Conservation (phyloP, 53 echinoderm and acorn worm species). For the Stichopus horrens region DNA sequence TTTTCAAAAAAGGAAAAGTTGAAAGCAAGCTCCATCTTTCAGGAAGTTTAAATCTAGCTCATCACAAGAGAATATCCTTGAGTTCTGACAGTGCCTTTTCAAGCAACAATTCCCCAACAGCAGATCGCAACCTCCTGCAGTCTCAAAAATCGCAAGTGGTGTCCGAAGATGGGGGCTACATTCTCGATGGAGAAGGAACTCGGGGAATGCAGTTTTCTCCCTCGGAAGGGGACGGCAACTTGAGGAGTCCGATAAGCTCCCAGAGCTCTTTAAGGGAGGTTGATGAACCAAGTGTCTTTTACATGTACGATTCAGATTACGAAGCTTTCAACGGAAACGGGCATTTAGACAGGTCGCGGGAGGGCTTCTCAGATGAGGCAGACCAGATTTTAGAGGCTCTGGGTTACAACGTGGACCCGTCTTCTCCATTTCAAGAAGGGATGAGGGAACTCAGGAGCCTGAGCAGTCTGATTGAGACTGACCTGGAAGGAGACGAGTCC, state of each 20-base stretch:
- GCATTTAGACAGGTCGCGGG: background rate
- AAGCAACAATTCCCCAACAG: slow-evolving; percentile 39
- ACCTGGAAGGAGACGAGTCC: slow-evolving; percentile 5
- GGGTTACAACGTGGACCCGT: slow-evolving; percentile 49
- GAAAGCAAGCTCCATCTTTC: background rate
- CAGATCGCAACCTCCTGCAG: slow-evolving; percentile 20
- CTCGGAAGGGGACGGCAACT: slow-evolving; percentile 38
- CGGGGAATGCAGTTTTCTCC: slow-evolving; percentile 37
- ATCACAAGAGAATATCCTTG: slow-evolving; percentile 44
- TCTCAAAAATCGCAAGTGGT: background rate
- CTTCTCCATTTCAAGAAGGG: slow-evolving; percentile 22
- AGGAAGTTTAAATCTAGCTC: slow-evolving; percentile 24
- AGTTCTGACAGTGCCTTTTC: slow-evolving; percentile 69
- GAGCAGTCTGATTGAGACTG: background rate
- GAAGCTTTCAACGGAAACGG: slow-evolving; percentile 47
- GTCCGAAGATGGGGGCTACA: background rate
- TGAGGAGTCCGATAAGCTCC: slow-evolving; percentile 54
- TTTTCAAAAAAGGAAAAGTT: slow-evolving; percentile 13
- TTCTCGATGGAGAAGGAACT: slow-evolving; percentile 50
- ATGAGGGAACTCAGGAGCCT: background rate
- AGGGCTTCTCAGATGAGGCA: slow-evolving; percentile 52
- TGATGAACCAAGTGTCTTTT: slow-evolving; percentile 91
- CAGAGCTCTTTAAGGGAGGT: slow-evolving; percentile 63
- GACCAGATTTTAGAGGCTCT: slow-evolving; percentile 64
- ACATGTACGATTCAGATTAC: slow-evolving; percentile 92